Conservation (phyloP, 2,797 vertebrate genomes). For the Bradypodion pumilum region DNA sequence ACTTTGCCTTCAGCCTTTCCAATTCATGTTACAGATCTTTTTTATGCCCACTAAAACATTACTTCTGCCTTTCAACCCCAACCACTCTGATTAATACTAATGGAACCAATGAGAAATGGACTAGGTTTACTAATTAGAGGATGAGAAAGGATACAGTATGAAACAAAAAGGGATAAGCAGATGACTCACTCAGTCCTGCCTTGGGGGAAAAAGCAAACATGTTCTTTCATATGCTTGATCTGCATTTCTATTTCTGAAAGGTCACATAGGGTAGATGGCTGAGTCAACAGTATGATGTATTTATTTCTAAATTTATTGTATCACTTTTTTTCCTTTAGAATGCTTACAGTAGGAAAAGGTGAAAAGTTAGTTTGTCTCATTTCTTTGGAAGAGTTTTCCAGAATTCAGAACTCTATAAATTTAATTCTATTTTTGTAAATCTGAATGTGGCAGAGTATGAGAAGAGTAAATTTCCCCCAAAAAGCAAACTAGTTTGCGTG, state of each 20-base stretch:
- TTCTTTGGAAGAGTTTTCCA: too few relatives aligned
- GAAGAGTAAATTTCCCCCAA: too few relatives aligned
- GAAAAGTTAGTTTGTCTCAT: too few relatives aligned
- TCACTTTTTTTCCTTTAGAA: too few relatives aligned
- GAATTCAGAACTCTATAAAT: too few relatives aligned
- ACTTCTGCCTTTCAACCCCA: background rate
- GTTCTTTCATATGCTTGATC: background rate
- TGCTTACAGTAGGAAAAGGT: too few relatives aligned
- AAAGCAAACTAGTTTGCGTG: too few relatives aligned
- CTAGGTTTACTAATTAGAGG: background rate
- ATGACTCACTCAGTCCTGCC: background rate
- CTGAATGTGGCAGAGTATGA: too few relatives aligned
- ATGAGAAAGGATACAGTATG: too few relatives aligned
- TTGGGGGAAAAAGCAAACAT: background rate
- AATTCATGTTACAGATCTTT: background rate
- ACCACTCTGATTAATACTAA: background rate
- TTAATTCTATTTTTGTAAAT: too few relatives aligned
- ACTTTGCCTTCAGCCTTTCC: background rate
- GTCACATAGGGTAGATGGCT: background rate
- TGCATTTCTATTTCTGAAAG: background rate
- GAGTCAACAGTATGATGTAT: background rate
- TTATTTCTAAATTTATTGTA: background rate
- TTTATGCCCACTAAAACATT: too few relatives aligned
- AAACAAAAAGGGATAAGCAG: background rate
- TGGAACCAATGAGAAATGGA: background rate